These are phyloP conservation scores for Champsocephalus esox DNA, from an alignment of 2,797 vertebrate genomes.

Conservation along the genomic window DNA sequence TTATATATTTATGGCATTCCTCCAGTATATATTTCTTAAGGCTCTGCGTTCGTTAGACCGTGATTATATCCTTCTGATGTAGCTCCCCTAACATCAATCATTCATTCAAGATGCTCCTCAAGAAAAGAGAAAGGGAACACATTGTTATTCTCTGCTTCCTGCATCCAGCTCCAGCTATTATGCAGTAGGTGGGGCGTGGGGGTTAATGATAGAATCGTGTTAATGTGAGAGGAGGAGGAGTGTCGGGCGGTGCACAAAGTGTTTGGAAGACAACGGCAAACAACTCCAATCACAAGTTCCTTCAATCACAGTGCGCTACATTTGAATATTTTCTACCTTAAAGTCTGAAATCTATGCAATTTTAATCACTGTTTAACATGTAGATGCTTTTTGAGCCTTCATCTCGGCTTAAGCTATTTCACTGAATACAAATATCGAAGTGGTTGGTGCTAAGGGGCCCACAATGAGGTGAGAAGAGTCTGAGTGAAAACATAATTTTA, in stretches of 20 bases:
- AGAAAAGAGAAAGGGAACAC: conserved; percentile 51
- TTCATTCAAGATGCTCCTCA: conserved; percentile 76
- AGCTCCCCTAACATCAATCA: conserved; percentile 79
- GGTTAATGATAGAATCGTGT: conserved; percentile 80
- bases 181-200: conserved; percentile 61
- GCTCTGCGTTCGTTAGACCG: conserved; percentile 78
- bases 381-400: conserved; percentile 82
- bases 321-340: conserved; percentile 86
- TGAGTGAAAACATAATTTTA: conserved; percentile 67
- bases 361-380: conserved; percentile 87
- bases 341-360: conserved; percentile 85
- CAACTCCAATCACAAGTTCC: conserved; percentile 80
- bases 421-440: conserved; percentile 41
- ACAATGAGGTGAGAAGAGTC: conserved; percentile 69
- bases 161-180: conserved; percentile 57
- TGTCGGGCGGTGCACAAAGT: conserved; percentile 37
- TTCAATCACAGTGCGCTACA: conserved; percentile 76
- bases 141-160: conserved; percentile 60
- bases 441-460: conserved; percentile 48
- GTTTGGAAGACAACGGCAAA: conserved; percentile 68
- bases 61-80: conserved; percentile 81
- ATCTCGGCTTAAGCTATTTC: conserved; percentile 69
- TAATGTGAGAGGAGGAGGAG: conserved; percentile 68
- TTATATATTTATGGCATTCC: conserved; percentile 79
- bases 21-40: conserved; percentile 77